These are phyloP conservation scores for Anabacerthia variegaticeps DNA, from an alignment of 2,797 vertebrate species.

Conservation along the genomic window DNA sequence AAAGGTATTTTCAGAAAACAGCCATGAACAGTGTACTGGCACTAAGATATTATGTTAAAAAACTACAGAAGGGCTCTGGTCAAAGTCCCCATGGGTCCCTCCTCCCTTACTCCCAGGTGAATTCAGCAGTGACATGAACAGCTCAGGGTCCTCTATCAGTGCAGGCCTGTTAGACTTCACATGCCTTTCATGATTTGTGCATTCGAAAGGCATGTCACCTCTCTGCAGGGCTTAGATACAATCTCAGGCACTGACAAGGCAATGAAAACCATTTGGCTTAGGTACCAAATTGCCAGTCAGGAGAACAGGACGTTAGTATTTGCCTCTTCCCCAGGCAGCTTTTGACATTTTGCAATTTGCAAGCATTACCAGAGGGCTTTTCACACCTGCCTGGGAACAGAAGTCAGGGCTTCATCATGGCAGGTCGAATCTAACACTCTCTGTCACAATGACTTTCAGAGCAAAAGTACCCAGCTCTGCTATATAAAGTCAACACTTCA, in stretches of 20 bases:
- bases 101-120: background rate
- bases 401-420: conserved; percentile 14
- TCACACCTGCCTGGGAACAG: conserved; percentile 48
- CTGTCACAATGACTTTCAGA: conserved; percentile 42
- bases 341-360: conserved; percentile 55
- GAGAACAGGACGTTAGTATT: conserved; percentile 2
- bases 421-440: conserved; percentile 16
- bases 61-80: background rate
- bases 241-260: background rate
- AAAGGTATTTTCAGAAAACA: background rate
- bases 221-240: background rate
- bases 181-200: background rate
- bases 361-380: conserved; percentile 54
- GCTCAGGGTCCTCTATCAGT: background rate
- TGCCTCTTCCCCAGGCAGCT: conserved; percentile 24
- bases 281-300: conserved; percentile 46
- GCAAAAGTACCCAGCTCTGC: background rate
- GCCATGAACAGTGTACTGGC: background rate
- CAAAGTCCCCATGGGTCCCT: background rate
- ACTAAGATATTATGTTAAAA: background rate
- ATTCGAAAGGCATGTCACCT: background rate
- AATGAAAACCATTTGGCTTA: conserved; percentile 45
- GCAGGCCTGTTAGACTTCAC: background rate
- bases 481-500: background rate
- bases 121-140: background rate